Conservation (phyloP, 1,140 invertebrate genomes). For the Apis dorsata region DNA sequence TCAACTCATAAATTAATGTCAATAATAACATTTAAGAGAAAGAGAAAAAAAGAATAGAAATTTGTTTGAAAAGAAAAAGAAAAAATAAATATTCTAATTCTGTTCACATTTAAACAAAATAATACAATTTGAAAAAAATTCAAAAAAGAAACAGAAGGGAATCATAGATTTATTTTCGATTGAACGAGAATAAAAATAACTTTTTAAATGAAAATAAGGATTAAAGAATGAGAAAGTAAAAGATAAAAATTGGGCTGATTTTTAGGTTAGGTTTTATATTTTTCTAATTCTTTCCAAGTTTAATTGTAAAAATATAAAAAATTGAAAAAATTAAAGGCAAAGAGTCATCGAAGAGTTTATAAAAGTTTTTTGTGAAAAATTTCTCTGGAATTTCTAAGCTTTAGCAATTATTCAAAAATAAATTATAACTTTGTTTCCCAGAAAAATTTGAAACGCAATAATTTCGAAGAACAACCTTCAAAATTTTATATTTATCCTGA, state of each 20-base stretch:
- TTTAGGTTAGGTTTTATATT: too few relatives aligned
- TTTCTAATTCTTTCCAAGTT: too few relatives aligned
- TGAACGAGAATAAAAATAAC: slow-evolving; percentile 13
- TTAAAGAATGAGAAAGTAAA: not conserved
- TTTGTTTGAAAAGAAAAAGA: not conserved
- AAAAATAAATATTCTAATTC: not conserved
- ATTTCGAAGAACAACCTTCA: not conserved
- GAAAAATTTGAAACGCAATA: not conserved
- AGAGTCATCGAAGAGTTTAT: too few relatives aligned
- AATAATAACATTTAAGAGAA: too few relatives aligned
- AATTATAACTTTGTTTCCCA: not conserved
- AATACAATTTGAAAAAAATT: slow-evolving; percentile 23
- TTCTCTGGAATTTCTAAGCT: not conserved
- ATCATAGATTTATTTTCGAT: slow-evolving; percentile 38
- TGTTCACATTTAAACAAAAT: slow-evolving; percentile 26
- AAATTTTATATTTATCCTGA: not conserved
- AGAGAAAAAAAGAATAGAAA: too few relatives aligned
- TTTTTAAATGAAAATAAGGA: slow-evolving; percentile 28
- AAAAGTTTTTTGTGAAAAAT: too few relatives aligned
- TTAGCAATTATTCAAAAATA: too few relatives aligned
- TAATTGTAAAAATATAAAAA: too few relatives aligned
- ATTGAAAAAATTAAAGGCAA: too few relatives aligned
- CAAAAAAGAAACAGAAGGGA: not conserved
- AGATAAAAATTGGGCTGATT: not conserved
- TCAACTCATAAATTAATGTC: too few relatives aligned